phyloP scores from a whole-genome alignment of 2,888 invertebrate genomes.

The Trilocha varians region DNA sequence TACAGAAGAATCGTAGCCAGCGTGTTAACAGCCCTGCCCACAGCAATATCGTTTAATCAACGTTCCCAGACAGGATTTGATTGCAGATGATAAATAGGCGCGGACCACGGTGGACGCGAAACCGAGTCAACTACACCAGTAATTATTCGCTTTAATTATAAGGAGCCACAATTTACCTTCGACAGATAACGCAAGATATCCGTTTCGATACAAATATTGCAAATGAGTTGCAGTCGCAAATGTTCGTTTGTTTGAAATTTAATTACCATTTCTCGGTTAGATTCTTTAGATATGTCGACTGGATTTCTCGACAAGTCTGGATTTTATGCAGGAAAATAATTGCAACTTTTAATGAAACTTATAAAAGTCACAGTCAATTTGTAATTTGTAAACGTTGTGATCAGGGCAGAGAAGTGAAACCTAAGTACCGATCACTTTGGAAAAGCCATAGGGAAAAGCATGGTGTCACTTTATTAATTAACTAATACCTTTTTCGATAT shows the following conservation, averaged over 20 bases:
- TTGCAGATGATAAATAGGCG: slow-evolving; percentile 50
- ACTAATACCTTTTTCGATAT: too few species aligned
- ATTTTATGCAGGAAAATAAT: too few species aligned
- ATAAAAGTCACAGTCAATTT: too few species aligned
- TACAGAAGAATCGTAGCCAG: background rate
- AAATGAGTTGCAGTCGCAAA: background rate
- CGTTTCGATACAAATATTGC: background rate
- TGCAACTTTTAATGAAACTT: too few species aligned
- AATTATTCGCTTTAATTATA: slow-evolving; percentile 8
- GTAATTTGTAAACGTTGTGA: too few species aligned
- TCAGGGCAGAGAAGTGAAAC: too few species aligned
- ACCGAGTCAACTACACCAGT: slow-evolving; percentile 2
- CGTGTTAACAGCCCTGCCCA: slow-evolving; percentile 12
- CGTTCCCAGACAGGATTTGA: slow-evolving; percentile 42
- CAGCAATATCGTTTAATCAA: slow-evolving; percentile 48
- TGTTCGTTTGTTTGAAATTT: background rate
- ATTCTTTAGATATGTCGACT: too few species aligned
- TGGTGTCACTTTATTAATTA: too few species aligned
- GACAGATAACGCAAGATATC: background rate
- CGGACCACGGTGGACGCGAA: slow-evolving; percentile 8
- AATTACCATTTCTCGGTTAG: background rate
- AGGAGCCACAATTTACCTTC: background rate
- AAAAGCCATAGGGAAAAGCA: too few species aligned
- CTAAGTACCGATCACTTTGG: too few species aligned
- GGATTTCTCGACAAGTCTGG: too few species aligned